Percentiles rank a stretch among this genome's conserved stretches.
phyloP scores from a whole-genome alignment of 2,888 invertebrate species.

The Abscondita cerata region DNA sequence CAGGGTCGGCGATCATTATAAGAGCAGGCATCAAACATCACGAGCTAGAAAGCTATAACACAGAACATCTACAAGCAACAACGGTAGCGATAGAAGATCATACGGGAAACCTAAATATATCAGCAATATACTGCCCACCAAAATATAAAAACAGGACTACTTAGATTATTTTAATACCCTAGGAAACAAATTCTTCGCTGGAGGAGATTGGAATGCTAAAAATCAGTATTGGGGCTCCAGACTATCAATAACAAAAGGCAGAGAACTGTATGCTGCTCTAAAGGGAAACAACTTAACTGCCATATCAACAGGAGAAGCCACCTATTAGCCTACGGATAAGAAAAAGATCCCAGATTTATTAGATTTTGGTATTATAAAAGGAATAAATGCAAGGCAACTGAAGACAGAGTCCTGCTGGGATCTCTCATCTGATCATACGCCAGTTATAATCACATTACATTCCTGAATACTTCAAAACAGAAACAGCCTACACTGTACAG shows the following conservation, averaged over 20 bases:
- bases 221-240: too few species aligned
- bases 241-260: conserved; percentile 2
- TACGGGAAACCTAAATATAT: neutral
- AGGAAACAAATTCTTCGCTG: neutral
- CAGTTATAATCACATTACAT: conserved; percentile 1
- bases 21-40: conserved; percentile 1
- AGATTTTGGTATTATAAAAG: conserved; percentile 15
- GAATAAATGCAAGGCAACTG: conserved; percentile 8
- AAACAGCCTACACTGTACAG: conserved; percentile 9
- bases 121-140: neutral
- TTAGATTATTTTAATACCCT: neutral
- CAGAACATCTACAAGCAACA: neutral
- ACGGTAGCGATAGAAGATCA: neutral
- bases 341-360: conserved; percentile 12
- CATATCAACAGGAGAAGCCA: neutral
- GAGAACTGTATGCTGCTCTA: conserved; percentile 6
- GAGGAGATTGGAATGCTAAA: too few species aligned
- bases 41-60: neutral
- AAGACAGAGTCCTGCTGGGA: conserved; percentile 10
- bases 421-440: conserved; percentile 1
- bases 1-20: neutral
- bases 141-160: neutral
- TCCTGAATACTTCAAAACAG: conserved; percentile 11
- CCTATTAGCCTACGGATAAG: conserved; percentile 5
- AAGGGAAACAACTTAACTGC: conserved; percentile 5